Conservation (phyloP, 2,888 invertebrate species). For the Stratiomys singularior region DNA sequence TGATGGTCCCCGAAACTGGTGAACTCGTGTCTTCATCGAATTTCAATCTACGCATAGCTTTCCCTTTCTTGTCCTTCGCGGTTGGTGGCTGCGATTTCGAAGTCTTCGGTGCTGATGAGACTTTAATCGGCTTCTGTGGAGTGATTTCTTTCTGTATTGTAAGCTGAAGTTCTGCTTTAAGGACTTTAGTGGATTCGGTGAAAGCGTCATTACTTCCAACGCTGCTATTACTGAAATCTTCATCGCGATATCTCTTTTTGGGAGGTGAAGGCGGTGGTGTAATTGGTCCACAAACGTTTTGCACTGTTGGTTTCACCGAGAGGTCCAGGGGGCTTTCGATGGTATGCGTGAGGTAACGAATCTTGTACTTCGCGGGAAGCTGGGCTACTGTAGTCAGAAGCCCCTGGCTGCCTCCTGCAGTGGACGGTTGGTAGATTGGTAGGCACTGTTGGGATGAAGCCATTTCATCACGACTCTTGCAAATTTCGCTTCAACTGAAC, state of each 20-base stretch:
- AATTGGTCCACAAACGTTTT: constrained; percentile 67
- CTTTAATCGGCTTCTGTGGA: constrained; percentile 60
- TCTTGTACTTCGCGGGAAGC: constrained; percentile 65
- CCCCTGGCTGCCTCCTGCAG: constrained; percentile 54
- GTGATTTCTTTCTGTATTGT: constrained; percentile 56
- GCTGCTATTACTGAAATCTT: constrained; percentile 44
- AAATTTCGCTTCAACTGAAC: not conserved
- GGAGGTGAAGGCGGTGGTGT: constrained; percentile 82
- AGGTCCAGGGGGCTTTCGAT: constrained; percentile 75
- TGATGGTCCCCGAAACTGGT: constrained; percentile 95
- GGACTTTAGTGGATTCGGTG: constrained; percentile 55
- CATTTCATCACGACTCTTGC: constrained; percentile 49
- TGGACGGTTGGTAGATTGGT: constrained; percentile 41
- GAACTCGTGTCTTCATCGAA: constrained; percentile 93
- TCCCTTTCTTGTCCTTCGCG: constrained; percentile 65
- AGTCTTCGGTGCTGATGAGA: constrained; percentile 60
- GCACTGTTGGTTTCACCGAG: constrained; percentile 70
- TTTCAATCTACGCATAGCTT: constrained; percentile 79
- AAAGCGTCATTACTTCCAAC: constrained; percentile 52
- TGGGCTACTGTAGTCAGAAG: constrained; percentile 65
- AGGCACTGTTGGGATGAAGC: constrained; percentile 49
- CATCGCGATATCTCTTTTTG: constrained; percentile 64
- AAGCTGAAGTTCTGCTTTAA: constrained; percentile 50
- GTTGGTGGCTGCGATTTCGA: constrained; percentile 56
- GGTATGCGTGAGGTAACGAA: constrained; percentile 62